Conservation (phyloP, 2,797 vertebrate genomes). For the Distichodus sexfasciatus region DNA sequence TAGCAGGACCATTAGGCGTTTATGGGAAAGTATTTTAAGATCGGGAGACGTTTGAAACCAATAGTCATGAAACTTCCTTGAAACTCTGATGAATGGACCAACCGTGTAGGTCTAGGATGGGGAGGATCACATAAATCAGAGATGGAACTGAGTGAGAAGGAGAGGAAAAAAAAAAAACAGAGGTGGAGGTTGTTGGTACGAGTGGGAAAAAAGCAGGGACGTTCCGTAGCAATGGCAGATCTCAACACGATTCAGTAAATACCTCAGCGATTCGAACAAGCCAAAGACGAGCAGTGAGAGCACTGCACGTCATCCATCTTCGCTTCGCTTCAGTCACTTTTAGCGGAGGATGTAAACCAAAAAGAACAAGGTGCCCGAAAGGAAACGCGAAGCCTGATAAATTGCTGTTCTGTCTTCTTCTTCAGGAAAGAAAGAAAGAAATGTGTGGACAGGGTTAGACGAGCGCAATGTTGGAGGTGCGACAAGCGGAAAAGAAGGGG, state of each 20-base stretch:
- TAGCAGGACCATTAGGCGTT: no score
- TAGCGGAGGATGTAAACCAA: constrained; percentile 14
- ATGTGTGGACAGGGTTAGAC: neutral
- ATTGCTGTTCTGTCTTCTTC: constrained; percentile 18
- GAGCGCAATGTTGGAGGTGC: neutral
- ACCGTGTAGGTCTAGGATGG: neutral
- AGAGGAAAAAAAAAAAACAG: neutral
- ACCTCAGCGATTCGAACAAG: constrained; percentile 34
- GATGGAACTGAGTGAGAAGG: constrained; percentile 9
- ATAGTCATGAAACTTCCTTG: no score
- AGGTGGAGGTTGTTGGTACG: constrained; percentile 1
- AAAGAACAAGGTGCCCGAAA: constrained; percentile 31
- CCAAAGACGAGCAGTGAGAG: constrained; percentile 16
- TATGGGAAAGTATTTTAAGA: no score
- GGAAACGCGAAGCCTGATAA: constrained; percentile 24
- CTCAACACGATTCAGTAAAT: constrained; percentile 34
- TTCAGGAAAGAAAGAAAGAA: neutral
- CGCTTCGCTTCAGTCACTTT: constrained; percentile 14
- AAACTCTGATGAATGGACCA: no score
- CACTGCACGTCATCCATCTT: constrained; percentile 35
- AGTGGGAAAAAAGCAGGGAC: neutral
- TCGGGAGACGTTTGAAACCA: no score
- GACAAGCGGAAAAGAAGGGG: constrained; percentile 11
- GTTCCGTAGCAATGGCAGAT: neutral
- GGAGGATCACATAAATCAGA: neutral